These are phyloP conservation scores for Rousettus leschenaultii DNA, from an alignment of 2,113 vertebrate species.

Conservation along the genomic window DNA sequence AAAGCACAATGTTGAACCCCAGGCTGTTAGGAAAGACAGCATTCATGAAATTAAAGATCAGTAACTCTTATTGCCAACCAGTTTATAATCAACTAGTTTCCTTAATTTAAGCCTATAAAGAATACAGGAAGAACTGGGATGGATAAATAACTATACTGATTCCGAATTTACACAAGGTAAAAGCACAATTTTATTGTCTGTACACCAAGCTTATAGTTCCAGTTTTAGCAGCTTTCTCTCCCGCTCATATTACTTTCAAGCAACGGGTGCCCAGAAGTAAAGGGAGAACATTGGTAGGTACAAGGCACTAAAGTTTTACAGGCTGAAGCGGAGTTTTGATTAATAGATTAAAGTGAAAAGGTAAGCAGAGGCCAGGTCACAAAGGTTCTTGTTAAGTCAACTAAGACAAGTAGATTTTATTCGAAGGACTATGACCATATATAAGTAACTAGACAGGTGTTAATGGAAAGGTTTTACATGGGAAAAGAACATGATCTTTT, in stretches of 20 bases:
- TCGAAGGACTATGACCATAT: conserved; percentile 8
- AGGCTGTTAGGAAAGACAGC: conserved; percentile 81
- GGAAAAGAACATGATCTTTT: not conserved
- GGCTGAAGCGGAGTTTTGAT: not conserved
- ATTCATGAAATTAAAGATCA: conserved; percentile 59
- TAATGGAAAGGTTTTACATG: not conserved
- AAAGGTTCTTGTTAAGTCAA: not conserved
- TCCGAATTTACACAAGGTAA: not conserved
- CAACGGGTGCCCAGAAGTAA: not conserved
- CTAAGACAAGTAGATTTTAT: not conserved
- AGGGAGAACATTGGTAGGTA: not conserved
- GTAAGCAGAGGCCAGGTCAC: not conserved
- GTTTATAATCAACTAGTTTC: conserved; percentile 9
- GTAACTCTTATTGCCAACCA: not conserved
- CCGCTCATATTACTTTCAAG: not conserved
- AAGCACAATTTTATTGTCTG: not conserved
- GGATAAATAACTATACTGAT: not conserved
- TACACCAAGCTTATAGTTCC: not conserved
- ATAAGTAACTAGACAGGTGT: not conserved
- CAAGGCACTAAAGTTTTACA: not conserved
- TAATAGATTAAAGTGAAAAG: not conserved
- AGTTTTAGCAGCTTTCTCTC: not conserved
- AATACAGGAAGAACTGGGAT: not conserved
- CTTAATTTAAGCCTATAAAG: not conserved
- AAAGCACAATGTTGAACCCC: conserved; percentile 95